Conservation (phyloP, 2,113 vertebrate genomes). For the Prochilodus magdalenae region DNA sequence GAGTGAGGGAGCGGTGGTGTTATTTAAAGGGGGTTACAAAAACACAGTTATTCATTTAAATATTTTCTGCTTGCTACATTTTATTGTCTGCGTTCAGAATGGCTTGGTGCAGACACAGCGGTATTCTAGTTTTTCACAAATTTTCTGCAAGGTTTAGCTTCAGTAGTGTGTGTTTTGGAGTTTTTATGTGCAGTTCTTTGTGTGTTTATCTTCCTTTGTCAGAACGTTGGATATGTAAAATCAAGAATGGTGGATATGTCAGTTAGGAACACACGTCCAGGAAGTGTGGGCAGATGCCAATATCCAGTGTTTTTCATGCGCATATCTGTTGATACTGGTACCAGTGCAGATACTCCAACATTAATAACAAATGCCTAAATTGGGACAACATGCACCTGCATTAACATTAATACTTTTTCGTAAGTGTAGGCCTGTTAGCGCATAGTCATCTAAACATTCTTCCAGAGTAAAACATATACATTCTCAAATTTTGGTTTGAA, state of each 20-base stretch:
- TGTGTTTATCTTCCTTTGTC: neutral
- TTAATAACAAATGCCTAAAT: too few species aligned
- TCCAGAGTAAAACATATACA: too few species aligned
- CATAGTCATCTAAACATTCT: too few species aligned
- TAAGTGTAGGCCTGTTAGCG: too few species aligned
- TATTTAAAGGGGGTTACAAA: neutral
- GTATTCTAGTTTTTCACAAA: neutral
- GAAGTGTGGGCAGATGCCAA: too few species aligned
- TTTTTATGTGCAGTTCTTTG: neutral
- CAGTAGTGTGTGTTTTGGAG: neutral
- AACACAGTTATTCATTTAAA: conserved; percentile 23
- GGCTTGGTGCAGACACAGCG: neutral
- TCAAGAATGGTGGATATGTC: neutral
- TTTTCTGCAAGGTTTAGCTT: neutral
- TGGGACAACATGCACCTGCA: too few species aligned
- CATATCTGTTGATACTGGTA: too few species aligned
- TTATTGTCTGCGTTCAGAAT: neutral
- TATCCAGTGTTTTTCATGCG: too few species aligned
- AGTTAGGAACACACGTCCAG: too few species aligned
- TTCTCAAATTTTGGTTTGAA: too few species aligned
- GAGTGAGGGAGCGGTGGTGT: neutral
- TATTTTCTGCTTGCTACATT: conserved; percentile 2
- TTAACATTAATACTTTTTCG: too few species aligned
- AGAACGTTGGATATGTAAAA: neutral
- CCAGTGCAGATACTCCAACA: too few species aligned